Evolutionary conservation across 2,797 vertebrate species (phyloP), one percentile per base, ranked within the genome.

Genomic region (Avahi laniger): DNA sequence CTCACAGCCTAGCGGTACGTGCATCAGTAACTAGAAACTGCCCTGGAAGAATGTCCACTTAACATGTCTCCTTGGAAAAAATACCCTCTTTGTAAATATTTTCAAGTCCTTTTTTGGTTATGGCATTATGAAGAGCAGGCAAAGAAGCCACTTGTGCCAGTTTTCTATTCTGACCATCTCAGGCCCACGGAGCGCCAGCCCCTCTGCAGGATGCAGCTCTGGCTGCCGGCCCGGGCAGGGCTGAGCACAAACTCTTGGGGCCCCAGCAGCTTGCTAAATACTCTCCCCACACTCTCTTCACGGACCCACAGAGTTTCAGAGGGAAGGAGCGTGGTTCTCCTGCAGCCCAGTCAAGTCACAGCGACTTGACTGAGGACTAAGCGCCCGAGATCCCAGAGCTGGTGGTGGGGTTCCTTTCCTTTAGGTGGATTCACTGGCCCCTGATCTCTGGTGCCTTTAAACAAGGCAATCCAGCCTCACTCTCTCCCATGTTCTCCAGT

Each of bases 1-100:
- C 24, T 50, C 7, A 4, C 3, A 13, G 22, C 4, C 33, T 2
- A 13, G 46, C 0, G 59, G 52, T 24, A 38, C 2, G 0, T 2
- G 14, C 4, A 10, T 9, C 30, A 0, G 4, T 2, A 7, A 72
- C 17, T 15, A 57, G 78, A 83, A 88, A 43, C 30, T 17, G 3
- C 20, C 0, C 1, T 0, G 18, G 46, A 76, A 26, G 38, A 59
- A 43, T 0, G 52, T 12, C 52, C 46, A 28, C 8, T 9, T 38
- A 41, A 18, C 1, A 5, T 0, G 17, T 43, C 33, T 92, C 69
- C 63, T 41, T 9, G n/a, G 50, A 54, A 43, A 48, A 52, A 57
- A n/a, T 0, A 13, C 41, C 26, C 78, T 57, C 46, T 43, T 30
- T 35, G 0, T 30, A 85, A 83, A 50, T 12, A 69, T 8, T 15